Evolutionary conservation across 2,888 invertebrate genomes (phyloP).

Genomic region (Thymelicus sylvestris): DNA sequence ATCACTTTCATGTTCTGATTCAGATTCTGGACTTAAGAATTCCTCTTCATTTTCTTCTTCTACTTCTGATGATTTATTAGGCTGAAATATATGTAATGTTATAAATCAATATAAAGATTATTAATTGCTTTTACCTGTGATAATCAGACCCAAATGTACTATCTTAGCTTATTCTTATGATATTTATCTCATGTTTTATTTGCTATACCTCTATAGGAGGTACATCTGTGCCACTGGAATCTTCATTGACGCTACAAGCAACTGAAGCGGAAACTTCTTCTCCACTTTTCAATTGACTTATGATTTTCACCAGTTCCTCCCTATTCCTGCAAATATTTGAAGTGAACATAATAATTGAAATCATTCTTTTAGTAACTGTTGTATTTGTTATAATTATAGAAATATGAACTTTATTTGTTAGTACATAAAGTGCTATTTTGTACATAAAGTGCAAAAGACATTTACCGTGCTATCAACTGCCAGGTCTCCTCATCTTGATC

Average conservation of each 20-base stretch:
- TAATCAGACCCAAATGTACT: not conserved
- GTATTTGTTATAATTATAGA: no score
- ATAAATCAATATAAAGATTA: not conserved
- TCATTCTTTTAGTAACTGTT: no score
- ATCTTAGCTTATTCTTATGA: not conserved
- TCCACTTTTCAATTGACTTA: conserved; percentile 89
- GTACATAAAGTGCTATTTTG: no score
- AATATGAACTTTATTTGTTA: no score
- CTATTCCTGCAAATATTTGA: conserved; percentile 84
- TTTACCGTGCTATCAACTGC: conserved; percentile 94
- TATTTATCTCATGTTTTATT: not conserved
- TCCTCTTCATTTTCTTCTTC: conserved; percentile 79
- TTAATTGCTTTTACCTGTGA: no score
- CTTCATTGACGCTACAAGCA: conserved; percentile 69
- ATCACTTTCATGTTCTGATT: conserved; percentile 70
- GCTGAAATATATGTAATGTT: conserved; percentile 46
- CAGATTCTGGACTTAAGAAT: conserved; percentile 78
- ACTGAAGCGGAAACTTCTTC: conserved; percentile 85
- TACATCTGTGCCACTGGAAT: conserved; percentile 71
- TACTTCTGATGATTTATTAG: conserved; percentile 60
- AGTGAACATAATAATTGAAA: not conserved
- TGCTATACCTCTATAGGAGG: conserved; percentile 51
- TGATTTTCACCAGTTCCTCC: conserved; percentile 92
- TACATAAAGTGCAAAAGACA: not conserved
- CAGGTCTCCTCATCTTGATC: conserved; percentile 98